Evolutionary conservation across 2,113 vertebrate genomes (phyloP), one percentile per base, ranked within the genome.

Genomic region (Piprites chloris): DNA sequence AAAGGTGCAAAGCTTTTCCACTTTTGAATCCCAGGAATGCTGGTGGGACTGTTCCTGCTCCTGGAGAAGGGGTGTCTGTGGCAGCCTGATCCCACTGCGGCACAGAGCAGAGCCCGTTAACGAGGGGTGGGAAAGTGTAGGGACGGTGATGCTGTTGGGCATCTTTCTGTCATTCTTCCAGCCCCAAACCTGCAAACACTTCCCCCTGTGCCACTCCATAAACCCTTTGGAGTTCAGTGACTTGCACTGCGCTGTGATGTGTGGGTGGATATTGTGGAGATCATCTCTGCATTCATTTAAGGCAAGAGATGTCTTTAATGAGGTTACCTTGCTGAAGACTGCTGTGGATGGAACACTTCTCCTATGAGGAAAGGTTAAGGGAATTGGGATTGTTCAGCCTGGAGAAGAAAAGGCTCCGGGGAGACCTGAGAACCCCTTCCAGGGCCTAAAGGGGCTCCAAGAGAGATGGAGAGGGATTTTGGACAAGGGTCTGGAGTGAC

Each of bases 131-230:
- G 17, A 9, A 10, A 3, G 5, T 27, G 8, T 19, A 1, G 53
- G 62, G 28, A 7, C 37, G 14, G 5, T 20, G 20, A 4, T 14
- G 63, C 1, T 12, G 8, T 1, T 12, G 37, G 30, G 16, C 16
- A 35, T 11, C 47, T 67, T 52, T 30, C 6, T 5, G 68, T 35
- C 6, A 1, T 30, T 21, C 17, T 35, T 46, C 35, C 24, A n/a
- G 46, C 53, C 24, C 23, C 56, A 63, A 46, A 35, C 13, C 16
- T 47, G 7, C 39, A 8, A 46, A 30, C 2, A 0, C 7, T 56
- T 39, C 9, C 27, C 11, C 5, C 12, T 1, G 0, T 39, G 15
- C 14, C 1, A 0, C n/a, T n/a, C 33, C 68, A 32, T 12, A 18
- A 23, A 47, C 22, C 30, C 46, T 55, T 32, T 3, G 47, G 21